Evolutionary conservation across 2,888 invertebrate genomes (phyloP), one percentile per base, ranked within the genome.

Genomic region (Acanthosoma haemorrhoidale): DNA sequence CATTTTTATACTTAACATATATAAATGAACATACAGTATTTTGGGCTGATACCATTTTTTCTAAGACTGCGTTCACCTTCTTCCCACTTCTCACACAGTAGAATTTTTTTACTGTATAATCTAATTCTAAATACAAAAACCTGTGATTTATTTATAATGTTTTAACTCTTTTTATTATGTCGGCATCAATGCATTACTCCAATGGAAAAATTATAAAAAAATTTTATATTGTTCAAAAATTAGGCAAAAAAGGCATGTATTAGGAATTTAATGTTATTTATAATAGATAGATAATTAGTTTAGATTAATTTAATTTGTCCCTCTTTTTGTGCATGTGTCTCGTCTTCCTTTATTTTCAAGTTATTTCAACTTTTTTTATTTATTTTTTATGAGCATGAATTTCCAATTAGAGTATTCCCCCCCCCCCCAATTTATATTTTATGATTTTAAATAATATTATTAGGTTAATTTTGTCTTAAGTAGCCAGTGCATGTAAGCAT

Each of bases 401-500:
- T 25, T 51, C 5, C n/a, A 25, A 51, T 51, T 51, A 25, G 25
- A 51, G 51, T n/a, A n/a, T n/a, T n/a, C n/a, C n/a, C n/a, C n/a
- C n/a, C n/a, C n/a, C n/a, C n/a, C n/a, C 18, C n/a, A n/a, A 51
- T 5, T 51, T 25, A 29, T 51, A 51, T 51, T 51, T n/a, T 21
- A 51, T 51, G 29, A 25, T 25, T 51, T 51, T 25, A 25, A 2
- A 51, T 51, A 51, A 51, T 51, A 25, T 51, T 25, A 29, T 25
- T 51, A 51, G 25, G 51, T 25, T 51, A 51, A 13, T 51, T n/a
- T 51, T 51, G 25, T 11, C 21, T 34, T 36, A 61, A 61, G 61
- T 61, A 61, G 15, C 38, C 15, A 61, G 16, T 36, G 61, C 61
- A 61, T 61, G 61, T 61, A 61, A 21, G 21, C 36, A 38, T 21